Evolutionary conservation across 1,140 invertebrate genomes (phyloP), one percentile per base, ranked within the genome.

Genomic region (Pemphigus obesinymphae): DNA sequence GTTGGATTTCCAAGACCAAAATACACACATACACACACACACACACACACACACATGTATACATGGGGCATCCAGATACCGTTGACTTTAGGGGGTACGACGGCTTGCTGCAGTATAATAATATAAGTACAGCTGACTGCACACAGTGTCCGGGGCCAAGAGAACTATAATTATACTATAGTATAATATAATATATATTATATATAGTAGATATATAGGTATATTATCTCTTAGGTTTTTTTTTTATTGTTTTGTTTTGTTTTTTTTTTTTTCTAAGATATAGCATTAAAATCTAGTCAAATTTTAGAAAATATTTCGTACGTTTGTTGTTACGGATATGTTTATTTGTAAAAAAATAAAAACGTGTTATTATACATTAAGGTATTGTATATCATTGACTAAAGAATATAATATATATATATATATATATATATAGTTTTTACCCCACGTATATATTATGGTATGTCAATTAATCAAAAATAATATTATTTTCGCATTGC

Each of bases 241-340:
- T 20, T 61, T n/a, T 63, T 68, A 40, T 66, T 34, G 34, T 40
- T 68, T 68, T 40, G 29, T 15, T 45, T 43, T 50, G 26, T 73
- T 48, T 10, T 1, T 72, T 73, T 50, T 29, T 45, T n/a, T 68
- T 48, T 31, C 2, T 48, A 48, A 29, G 17, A 50, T 2, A 26
- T 73, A 73, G 45, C 43, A 7, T 34, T 73, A 48, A 73, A 63
- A 50, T 73, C 70, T 73, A 73, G 70, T 73, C 70, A 73, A 73
- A 73, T 73, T n/a, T 31, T 73, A 50, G 70, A 73, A 73, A 10
- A 31, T 50, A 73, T 29, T 50, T 11, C 17, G 31, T 31, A 3
- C 23, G 68, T 72, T 72, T 15, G 43, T 72, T 48, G 37, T 45
- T n/a, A 45, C 23, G 23, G 29, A 45, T 29, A 43, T 26, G 45